Base-by-base conservation (phyloP, 2,113 vertebrate species). In the Lasiurus borealis region DNA sequence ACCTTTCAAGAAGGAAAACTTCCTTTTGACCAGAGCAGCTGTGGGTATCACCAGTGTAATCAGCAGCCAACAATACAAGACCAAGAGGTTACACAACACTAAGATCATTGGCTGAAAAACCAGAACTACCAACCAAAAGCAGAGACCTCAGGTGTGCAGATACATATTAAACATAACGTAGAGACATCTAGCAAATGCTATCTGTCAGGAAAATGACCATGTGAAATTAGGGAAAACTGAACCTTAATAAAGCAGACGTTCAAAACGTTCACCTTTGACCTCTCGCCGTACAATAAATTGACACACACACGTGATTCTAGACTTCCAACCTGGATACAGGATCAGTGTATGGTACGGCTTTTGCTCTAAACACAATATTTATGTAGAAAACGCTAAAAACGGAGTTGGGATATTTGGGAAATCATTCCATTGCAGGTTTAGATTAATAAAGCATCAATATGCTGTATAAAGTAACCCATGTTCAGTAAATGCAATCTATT, bases 361-460 rank as follows among this genome's bases (percentile, higher is more conserved):
- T 84, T 3, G 4, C 23, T 89, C 78, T 73, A 40, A 71, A 44
- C 48, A 64, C 3, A 73, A 62, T 3, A 44, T 18, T 9, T 6
- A 13, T 4, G 18, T 31, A 68, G 68, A 90, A 77, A 95, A 85
- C 31, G 36, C 34, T 54, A 5, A 86, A 71, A 46, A 68, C 21
- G 23, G 15, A 84, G 66, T 50, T 21, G 83, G 66, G 40, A 73
- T 87, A 85, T 68, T 50, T 84, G 36, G 36, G 23, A 80, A n/a
- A 52, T 46, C 78, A 46, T 71, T 78, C 25, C 69, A 29, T 2
- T 27, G 13, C 8, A 66, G 3, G 44, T 75, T 78, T 44, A 27
- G 18, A 77, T n/a, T 85, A 81, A 85, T 34, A 92, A 94, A 21
- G 27, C 57, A 72, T 27, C n/a, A 0, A 11, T 76, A 93, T 96